Base-by-base conservation (phyloP, 2,113 vertebrate genomes). In the western clawed frog (Xenopus tropicalis) region DNA sequence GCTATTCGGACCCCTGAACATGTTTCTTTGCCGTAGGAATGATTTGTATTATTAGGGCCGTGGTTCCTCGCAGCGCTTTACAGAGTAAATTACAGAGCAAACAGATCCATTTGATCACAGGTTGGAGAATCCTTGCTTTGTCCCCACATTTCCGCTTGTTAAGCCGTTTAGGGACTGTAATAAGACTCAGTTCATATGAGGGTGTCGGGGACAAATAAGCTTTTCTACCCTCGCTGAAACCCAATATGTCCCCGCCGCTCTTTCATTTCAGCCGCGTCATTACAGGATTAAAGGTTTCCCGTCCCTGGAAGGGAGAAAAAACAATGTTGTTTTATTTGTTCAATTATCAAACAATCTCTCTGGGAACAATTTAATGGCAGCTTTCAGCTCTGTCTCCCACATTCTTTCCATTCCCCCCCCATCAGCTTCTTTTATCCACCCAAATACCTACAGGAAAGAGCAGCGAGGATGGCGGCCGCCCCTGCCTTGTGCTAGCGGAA, bases 261-360 rank as follows among this genome's bases (percentile, higher is more conserved):
- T 54, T 17, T 54, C 1, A 54, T 54, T 54, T 9, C 3, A 54
- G 52, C 52, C 19, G 7, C 52, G 17, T 54, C 17, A 54, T 54
- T 54, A 54, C 16, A 54, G 52, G 52, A 54, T 54, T 54, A 54
- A 20, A 54, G 52, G 52, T 54, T 54, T 54, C 52, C 19, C 19
- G 10, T 54, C 17, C 19, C 52, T 17, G 16, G 52, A n/a, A 54
- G 16, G 52, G 19, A 17, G 17, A n/a, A 54, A 54, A 54, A 54
- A 54, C 16, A 54, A 20, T 5, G 17, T 54, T 54, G 52, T 54
- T 54, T 3, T 54, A 54, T 54, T 54, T 54, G 52, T 4, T 54
- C 52, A 54, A 54, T n/a, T 54, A 54, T 54, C 12, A n/a, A 54
- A 54, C n/a, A 54, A 54, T 17, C 52, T 54, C 52, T 54, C 52